A percentile compares a stretch with the other conserved stretches of the same genome.
These are phyloP conservation scores for Trissolcus brochymenae DNA, from an alignment of 2,888 invertebrate species.

Conservation along the genomic window DNA sequence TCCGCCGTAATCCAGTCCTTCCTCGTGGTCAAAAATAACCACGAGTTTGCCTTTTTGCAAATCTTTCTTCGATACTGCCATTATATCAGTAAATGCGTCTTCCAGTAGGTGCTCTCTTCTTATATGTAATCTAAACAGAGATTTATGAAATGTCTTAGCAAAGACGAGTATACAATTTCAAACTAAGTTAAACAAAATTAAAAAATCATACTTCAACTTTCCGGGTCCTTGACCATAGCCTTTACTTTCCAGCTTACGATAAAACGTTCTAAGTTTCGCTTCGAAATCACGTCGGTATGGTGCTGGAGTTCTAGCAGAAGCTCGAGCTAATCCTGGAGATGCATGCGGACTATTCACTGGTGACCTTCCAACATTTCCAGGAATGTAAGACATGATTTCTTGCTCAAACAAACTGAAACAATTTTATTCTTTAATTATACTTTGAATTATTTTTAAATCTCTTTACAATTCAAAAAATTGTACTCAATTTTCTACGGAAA, in stretches of 20 bases:
- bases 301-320: conserved; percentile 88
- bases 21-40: conserved; percentile 96
- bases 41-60: conserved; percentile 96
- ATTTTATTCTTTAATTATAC: conserved; percentile 5
- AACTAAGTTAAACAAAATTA: neutral
- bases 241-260: conserved; percentile 95
- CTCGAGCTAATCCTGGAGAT: conserved; percentile 88
- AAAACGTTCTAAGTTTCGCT: conserved; percentile 95
- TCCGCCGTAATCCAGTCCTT: conserved; percentile 98
- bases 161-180: neutral
- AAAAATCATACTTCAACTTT: conserved; percentile 89
- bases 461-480: too few species aligned
- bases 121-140: conserved; percentile 86
- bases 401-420: conserved; percentile 94
- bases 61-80: conserved; percentile 97
- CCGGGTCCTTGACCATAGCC: conserved; percentile 98
- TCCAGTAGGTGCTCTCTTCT: conserved; percentile 94
- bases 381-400: conserved; percentile 98
- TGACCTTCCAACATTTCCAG: conserved; percentile 78
- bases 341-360: conserved; percentile 83
- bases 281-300: conserved; percentile 96
- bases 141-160: conserved; percentile 7
- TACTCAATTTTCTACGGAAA: too few species aligned
- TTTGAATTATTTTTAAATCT: neutral
- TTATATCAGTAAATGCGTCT: conserved; percentile 97